Percentiles rank a stretch among this genome's conserved stretches.
phyloP scores from a whole-genome alignment of 64 coral and sea anemone genomes.

The Actinia equina region DNA sequence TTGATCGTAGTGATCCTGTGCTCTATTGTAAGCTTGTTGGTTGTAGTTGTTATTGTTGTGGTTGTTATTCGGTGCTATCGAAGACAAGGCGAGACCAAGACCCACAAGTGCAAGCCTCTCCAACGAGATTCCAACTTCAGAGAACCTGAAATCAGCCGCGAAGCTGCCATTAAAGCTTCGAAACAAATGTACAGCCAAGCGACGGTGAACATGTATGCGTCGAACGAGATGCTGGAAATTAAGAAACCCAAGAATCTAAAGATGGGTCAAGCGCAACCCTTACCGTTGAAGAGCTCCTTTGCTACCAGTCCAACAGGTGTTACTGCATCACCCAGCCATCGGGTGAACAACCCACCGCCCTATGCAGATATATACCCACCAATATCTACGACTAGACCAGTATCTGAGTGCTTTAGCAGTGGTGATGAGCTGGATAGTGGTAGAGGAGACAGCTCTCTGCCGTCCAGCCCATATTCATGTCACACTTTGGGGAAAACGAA shows the following conservation, averaged over 20 bases:
- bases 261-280: slow-evolving; percentile 33
- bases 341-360: slow-evolving; percentile 1
- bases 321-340: slow-evolving; percentile 15
- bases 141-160: slow-evolving; percentile 80
- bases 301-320: slow-evolving; percentile 22
- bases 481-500: slow-evolving; percentile 7
- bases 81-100: slow-evolving; percentile 33
- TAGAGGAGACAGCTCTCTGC: slow-evolving; percentile 50
- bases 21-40: slow-evolving; percentile 50
- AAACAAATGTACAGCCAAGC: slow-evolving; percentile 93
- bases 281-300: slow-evolving; percentile 50
- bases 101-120: slow-evolving; percentile 22
- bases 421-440: slow-evolving; percentile 74
- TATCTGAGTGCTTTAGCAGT: slow-evolving; percentile 53
- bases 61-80: slow-evolving; percentile 4
- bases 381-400: not conserved
- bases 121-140: slow-evolving; percentile 35
- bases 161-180: slow-evolving; percentile 76
- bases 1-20: slow-evolving; percentile 65
- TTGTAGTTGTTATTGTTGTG: slow-evolving; percentile 37
- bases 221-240: slow-evolving; percentile 24
- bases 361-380: slow-evolving; percentile 50
- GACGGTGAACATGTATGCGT: slow-evolving; percentile 42
- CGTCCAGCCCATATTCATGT: slow-evolving; percentile 44
- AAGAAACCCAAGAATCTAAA: slow-evolving; percentile 3